Base-by-base conservation (phyloP, 2,797 vertebrate genomes). In the Labroides dimidiatus region DNA sequence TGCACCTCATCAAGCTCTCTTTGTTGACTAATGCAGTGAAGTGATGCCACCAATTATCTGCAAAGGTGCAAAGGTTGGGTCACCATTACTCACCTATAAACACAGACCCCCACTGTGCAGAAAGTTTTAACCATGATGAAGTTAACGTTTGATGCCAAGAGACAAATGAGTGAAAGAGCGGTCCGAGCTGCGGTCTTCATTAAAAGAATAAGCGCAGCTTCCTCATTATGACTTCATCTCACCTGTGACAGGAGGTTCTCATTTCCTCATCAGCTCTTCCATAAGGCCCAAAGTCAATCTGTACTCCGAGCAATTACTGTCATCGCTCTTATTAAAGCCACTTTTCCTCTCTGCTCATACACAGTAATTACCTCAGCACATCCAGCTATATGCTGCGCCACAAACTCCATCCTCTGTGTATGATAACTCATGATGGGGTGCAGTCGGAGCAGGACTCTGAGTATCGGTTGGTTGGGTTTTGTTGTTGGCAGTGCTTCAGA, bases 291-390 rank as follows among this genome's bases (percentile, higher is more conserved):
- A 74, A 89, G 84, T 86, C 83, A 83, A 89, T 87, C 81, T 81
- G 67, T 37, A 43, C 81, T 75, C 77, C 53, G 70, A 85, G 82
- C 82, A 45, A 87, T 86, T 90, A 86, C 73, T 68, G 77, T 85
- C 84, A 81, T 84, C 80, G 80, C 62, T 64, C 66, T 87, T 87
- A 91, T 84, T 91, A 91, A 86, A 76, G 68, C 69, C 54, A 77
- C 76, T 75, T 87, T 80, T 88, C 89, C 86, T 83, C 77, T 81
- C 77, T 64, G 72, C 77, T 79, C 47, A 23, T 78, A 69, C 76
- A 81, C 60, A 69, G 71, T 57, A 81, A 91, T 90, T 88, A 89
- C 80, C 56, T 53, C 62, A 65, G 78, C 67, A 55, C 65, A 86
- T 83, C 64, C 48, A 10, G 69, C 77, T 78, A 61, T 9, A 58